Evolutionary conservation across 92 coral and sea anemone species (phyloP), one percentile per base, ranked within the genome.

Genomic region (Phenganax subtilis): DNA sequence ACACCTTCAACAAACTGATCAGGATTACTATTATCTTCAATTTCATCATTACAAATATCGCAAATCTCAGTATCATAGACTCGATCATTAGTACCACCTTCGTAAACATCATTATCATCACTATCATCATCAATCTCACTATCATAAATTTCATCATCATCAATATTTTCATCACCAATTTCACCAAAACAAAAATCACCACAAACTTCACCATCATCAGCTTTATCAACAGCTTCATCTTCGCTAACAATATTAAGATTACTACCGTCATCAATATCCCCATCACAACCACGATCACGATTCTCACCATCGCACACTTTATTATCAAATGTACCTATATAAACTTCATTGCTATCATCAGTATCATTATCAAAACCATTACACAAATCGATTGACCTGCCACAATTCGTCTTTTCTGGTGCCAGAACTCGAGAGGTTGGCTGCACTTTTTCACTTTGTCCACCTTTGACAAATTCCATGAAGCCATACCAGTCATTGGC

Each of bases 401-500:
- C 30, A 75, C 30, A 4, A 55, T 27, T 16, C 55, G 27, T 47
- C 15, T 65, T 15, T 20, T 20, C 47, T 6, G 3, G 20, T 30
- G 6, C 17, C 31, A 16, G 11, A 57, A 53, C 14, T 7, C 51
- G 71, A 8, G 66, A 28, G 12, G 0, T 6, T 52, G 27, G 68
- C 6, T 11, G 66, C 16, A 0, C 3, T 7, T 77, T 20, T 31
- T 47, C 60, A 20, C 27, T 58, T 59, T 54, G 72, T 56, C 61
- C 15, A 10, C 27, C 47, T 16, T 71, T 82, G n/a, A 57, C 54
- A 63, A 31, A 54, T 51, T 69, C 75, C 51, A 68, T 75, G 62
- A 91, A 91, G 16, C 88, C 85, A 14, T 56, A 17, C 98, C 98
- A 94, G 80, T 88, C 90, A 65, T 53, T 75, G 47, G 86, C 69